A percentile compares a stretch with the other conserved stretches of the same genome.
Conservation (phyloP, 2,797 vertebrate genomes). For the Bradypodion pumilum region DNA sequence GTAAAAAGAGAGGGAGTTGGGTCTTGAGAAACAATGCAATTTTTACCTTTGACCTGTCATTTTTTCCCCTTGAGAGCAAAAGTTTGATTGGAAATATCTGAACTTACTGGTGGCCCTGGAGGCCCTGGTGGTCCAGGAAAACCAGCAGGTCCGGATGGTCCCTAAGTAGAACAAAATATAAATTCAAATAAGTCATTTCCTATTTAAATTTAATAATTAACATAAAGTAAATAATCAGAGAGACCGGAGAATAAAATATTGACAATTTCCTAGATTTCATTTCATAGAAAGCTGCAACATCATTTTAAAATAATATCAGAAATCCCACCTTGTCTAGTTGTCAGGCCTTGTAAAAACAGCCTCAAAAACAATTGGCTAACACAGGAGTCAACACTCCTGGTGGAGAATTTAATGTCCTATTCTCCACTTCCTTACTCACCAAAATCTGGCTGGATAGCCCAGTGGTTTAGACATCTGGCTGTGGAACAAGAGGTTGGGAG, state of each 20-base stretch:
- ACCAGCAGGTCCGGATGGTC: constrained; percentile 87
- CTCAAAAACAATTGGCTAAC: no score
- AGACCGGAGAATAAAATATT: background rate
- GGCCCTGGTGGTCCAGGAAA: constrained; percentile 87
- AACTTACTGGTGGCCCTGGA: constrained; percentile 91
- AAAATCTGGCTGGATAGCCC: no score
- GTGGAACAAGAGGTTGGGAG: no score
- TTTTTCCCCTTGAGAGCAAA: background rate
- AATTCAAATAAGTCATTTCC: background rate
- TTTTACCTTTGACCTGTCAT: background rate
- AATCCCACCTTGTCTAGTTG: no score
- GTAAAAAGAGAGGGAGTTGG: background rate
- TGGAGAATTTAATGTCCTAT: no score
- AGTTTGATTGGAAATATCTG: background rate
- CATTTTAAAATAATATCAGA: no score
- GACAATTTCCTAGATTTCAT: background rate
- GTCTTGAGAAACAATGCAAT: background rate
- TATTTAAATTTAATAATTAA: background rate
- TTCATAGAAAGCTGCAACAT: background rate
- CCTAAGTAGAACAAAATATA: constrained; percentile 75
- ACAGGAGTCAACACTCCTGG: no score
- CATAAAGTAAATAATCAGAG: background rate
- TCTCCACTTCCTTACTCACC: no score
- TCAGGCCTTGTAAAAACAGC: no score
- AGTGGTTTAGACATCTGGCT: no score